Evolutionary conservation across 2,797 vertebrate species (phyloP), one percentile per base, ranked within the genome.

Genomic region (Acrocephalus scirpaceus): DNA sequence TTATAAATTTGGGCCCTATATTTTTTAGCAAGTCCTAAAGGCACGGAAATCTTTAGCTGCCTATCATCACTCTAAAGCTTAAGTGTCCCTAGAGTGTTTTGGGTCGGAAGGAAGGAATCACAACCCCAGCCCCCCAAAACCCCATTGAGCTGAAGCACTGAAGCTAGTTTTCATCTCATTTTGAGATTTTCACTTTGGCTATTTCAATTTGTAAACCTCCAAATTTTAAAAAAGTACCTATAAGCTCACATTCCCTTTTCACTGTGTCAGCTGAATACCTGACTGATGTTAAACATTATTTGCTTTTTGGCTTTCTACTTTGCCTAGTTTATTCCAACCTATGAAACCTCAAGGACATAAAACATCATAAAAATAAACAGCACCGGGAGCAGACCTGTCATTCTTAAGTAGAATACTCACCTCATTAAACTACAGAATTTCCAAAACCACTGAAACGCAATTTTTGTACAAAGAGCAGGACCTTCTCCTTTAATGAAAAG

Each of bases 401-500:
- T 73, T 90, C 75, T 78, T 19, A 53, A 84, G 57, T 89, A 90
- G 54, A 95, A 95, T 26, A 65, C 64, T 78, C 66, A 77, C 73
- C 90, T 96, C 67, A 82, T 96, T 97, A 96, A 89, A 93, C 53
- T 62, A 84, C 71, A 91, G 80, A 82, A 82, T 77, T 96, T 89
- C 69, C 38, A 32, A 89, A 95, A 34, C 51, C 70, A 94, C 57
- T 21, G 36, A 88, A 91, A 78, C 53, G 16, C 23, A 50, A 57
- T 79, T 40, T 81, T 64, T 93, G 77, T 69, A 74, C 18, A 80
- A 84, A 92, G 26, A 97, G 32, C 21, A 82, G 48, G 44, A 74
- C 40, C 54, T 77, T 75, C 66, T 74, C 60, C 54, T n/a, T 73
- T 94, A 95, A 95, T 88, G 80, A 89, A 92, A 86, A 44, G 18